Evolutionary conservation across 2,888 invertebrate genomes (phyloP).

Genomic region (Panopea generosa): DNA sequence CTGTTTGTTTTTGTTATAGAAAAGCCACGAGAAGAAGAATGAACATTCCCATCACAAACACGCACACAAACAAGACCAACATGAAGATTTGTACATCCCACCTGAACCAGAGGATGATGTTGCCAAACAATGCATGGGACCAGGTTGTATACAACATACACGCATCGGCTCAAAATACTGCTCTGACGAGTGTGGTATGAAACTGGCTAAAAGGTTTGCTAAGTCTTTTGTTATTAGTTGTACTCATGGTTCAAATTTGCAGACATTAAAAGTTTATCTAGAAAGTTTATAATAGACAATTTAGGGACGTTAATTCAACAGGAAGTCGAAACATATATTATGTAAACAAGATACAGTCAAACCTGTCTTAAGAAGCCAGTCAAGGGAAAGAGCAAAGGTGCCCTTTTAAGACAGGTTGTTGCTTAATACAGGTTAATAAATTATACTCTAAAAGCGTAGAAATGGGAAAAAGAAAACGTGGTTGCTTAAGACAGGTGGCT

Average conservation of each 20-base stretch:
- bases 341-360: no score
- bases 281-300: constrained; percentile 5
- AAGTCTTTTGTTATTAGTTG: no score
- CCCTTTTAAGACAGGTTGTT: no score
- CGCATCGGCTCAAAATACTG: constrained; percentile 96
- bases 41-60: constrained; percentile 37
- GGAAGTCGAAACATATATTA: no score
- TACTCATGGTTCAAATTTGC: no score
- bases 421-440: no score
- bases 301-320: background rate
- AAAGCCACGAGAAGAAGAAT: constrained; percentile 35
- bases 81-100: constrained; percentile 64
- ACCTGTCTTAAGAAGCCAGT: no score
- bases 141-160: constrained; percentile 93
- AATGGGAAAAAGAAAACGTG: no score
- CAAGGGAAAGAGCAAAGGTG: no score
- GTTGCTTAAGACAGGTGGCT: no score
- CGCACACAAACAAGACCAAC: constrained; percentile 29
- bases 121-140: constrained; percentile 95
- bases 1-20: constrained; percentile 11
- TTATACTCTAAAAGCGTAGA: no score
- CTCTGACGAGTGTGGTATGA: constrained; percentile 95
- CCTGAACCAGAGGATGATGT: constrained; percentile 79
- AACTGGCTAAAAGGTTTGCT: constrained; percentile 89
- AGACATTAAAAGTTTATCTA: no score